A percentile compares a stretch with the other conserved stretches of the same genome.
Evolutionary conservation across 1,140 invertebrate genomes (phyloP).

Genomic region (Marisa cornuarietis): DNA sequence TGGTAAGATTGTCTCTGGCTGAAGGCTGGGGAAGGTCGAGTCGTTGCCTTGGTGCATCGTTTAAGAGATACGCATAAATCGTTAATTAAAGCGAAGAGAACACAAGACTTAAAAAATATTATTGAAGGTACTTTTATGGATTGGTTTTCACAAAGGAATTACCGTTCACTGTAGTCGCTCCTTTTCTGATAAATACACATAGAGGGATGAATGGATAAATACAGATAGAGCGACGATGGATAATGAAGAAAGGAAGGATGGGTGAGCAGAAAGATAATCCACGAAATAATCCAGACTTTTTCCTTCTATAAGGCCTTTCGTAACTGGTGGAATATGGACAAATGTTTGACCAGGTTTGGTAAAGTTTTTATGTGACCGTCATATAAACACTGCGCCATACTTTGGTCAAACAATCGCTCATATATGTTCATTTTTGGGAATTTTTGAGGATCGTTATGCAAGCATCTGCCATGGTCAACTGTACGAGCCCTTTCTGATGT

Average conservation of each 20-base stretch:
- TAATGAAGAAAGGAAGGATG: neutral
- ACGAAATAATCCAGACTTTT: too few relatives aligned
- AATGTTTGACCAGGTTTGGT: neutral
- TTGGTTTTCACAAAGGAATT: neutral
- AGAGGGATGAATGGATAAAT: neutral
- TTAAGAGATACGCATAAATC: neutral
- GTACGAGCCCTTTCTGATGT: too few relatives aligned
- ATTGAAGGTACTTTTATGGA: neutral
- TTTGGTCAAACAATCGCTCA: neutral
- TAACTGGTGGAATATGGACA: neutral
- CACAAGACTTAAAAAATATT: neutral
- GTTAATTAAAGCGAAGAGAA: neutral
- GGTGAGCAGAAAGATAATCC: neutral
- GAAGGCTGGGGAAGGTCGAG: neutral
- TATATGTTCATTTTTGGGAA: neutral
- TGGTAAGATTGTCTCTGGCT: neutral
- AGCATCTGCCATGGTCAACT: neutral
- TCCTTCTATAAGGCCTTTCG: too few relatives aligned
- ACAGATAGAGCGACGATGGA: slow-evolving; percentile 1
- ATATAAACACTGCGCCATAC: neutral
- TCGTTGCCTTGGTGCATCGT: neutral
- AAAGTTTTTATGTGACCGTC: neutral
- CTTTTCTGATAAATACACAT: neutral
- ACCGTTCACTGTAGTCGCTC: neutral
- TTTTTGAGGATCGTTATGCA: neutral